phyloP scores from a whole-genome alignment of 2,113 vertebrate species.

The Prunella himalayana region DNA sequence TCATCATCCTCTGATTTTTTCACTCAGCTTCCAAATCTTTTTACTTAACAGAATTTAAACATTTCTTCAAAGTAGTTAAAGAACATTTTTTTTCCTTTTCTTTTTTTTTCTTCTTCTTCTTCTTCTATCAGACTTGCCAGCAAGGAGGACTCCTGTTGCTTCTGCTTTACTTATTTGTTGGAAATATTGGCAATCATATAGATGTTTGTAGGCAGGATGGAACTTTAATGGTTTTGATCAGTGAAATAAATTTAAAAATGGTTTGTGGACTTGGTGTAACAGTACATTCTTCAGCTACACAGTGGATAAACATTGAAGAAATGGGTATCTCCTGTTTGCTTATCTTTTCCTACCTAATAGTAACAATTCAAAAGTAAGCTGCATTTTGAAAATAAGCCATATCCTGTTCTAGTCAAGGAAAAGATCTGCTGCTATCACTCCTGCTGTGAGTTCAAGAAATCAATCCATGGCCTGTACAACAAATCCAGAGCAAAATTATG shows the following conservation, averaged over 20 bases:
- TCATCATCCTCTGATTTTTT: background rate
- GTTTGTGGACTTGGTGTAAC: background rate
- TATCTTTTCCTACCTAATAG: background rate
- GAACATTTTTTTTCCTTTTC: background rate
- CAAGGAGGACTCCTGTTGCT: background rate
- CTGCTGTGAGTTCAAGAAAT: background rate
- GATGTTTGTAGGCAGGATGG: background rate
- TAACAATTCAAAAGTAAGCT: background rate
- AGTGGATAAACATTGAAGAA: background rate
- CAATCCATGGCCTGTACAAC: background rate
- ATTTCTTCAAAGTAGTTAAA: background rate
- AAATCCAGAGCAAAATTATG: background rate
- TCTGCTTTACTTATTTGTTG: background rate
- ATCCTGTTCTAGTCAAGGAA: background rate
- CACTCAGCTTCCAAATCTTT: background rate
- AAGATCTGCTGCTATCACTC: background rate
- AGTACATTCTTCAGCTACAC: background rate
- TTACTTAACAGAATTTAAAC: slow-evolving; percentile 22
- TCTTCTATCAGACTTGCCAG: background rate
- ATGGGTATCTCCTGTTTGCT: background rate
- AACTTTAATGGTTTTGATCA: background rate
- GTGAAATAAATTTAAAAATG: background rate
- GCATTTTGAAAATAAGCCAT: background rate
- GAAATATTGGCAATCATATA: background rate
- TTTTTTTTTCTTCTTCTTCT: background rate